Conservation (phyloP, 1,140 invertebrate species). For the Ostrea edulis region DNA sequence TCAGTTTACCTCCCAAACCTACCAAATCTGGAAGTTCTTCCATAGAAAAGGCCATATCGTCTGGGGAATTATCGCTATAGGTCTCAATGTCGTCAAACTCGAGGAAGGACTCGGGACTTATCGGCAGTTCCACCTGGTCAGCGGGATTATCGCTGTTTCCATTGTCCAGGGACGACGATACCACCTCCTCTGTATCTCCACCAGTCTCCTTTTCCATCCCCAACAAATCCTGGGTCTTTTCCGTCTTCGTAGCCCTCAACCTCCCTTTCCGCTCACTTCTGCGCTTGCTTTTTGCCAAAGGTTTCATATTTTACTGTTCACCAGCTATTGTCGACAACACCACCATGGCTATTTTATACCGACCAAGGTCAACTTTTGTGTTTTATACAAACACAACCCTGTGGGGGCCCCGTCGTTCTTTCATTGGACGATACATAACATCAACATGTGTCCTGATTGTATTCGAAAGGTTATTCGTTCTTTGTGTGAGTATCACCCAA, state of each 20-base stretch:
- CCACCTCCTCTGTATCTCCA: not conserved
- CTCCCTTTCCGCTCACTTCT: not conserved
- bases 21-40: conserved; percentile 18
- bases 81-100: not conserved
- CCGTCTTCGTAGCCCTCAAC: not conserved
- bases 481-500: not conserved
- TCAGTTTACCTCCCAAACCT: not conserved
- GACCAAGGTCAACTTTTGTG: conserved; percentile 21
- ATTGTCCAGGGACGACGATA: conserved; percentile 13
- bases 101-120: not conserved
- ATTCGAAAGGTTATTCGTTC: conserved; percentile 26
- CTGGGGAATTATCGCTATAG: not conserved
- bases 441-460: not conserved
- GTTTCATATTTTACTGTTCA: not conserved
- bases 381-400: not conserved
- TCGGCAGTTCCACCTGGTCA: not conserved
- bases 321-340: not conserved
- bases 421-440: not conserved
- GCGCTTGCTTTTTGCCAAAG: not conserved
- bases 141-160: not conserved
- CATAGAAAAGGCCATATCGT: not conserved
- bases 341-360: not conserved
- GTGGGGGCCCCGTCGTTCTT: not conserved
- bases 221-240: not conserved
- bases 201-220: not conserved